Base-by-base conservation (phyloP, 2,888 invertebrate species). In the Caenorhabditis zanzibari region DNA sequence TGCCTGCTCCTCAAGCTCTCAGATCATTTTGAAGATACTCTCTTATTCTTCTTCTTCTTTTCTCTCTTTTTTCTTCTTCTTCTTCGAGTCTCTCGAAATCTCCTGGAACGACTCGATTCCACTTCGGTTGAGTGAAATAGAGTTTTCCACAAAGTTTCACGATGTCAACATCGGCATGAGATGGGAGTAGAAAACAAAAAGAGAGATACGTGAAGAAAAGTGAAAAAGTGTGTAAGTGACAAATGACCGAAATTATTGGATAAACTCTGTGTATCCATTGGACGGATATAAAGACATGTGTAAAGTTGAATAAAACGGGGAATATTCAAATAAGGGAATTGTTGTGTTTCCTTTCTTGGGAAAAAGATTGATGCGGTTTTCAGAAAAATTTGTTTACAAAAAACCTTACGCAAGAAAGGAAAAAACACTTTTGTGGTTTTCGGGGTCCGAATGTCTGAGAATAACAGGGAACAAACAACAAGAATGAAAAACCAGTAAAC, bases 21-120 rank as follows among this genome's bases (percentile, higher is more conserved):
- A 59, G 66, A 75, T 68, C 76, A 68, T 63, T 64, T 32, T 41
- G 64, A 74, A 74, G 64, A 64, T 47, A 54, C 63, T 68, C 68
- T 54, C 68, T 68, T 14, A 22, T 68, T 68, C 58, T 59, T 49
- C 16, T 22, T 47, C 47, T 72, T 38, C 35, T 66, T 38, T 75
- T 22, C n/a, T 64, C 58, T 4, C 41, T 24, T 41, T n/a, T 71
- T 28, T 47, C 24, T 32, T 58, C 35, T n/a, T 54, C 54, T n/a
- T n/a, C n/a, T n/a, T n/a, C n/a, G n/a, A n/a, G n/a, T 47, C 26
- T 58, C 44, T 58, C 12, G 14, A 16, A 26, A 16, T 56, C 56
- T 75, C 54, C 68, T 68, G 68, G 47, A 68, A 68, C 68, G 54
- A 68, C 68, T 54, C 54, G 54, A 54, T 68, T 68, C 47, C 68